phyloP scores from a whole-genome alignment of 2,797 vertebrate species.

The Labroides dimidiatus region DNA sequence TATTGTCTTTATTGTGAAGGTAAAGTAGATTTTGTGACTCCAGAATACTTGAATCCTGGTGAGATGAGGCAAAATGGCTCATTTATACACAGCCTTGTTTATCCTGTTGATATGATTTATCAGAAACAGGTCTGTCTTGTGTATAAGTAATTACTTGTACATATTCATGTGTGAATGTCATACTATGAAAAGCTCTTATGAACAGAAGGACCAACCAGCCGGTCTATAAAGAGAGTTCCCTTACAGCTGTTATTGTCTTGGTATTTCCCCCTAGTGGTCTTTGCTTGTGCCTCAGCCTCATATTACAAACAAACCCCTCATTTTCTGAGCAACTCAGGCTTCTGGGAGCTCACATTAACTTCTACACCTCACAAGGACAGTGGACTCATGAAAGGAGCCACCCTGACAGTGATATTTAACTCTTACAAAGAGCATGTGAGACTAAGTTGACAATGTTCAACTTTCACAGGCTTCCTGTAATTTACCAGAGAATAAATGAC shows the following conservation, averaged over 20 bases:
- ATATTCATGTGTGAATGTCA: not conserved
- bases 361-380: not conserved
- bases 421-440: not conserved
- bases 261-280: not conserved
- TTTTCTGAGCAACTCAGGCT: not conserved
- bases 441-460: not conserved
- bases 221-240: not conserved
- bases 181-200: not conserved
- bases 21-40: too few species aligned
- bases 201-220: not conserved
- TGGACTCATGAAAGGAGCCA: conserved; percentile 1
- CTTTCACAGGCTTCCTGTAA: not conserved
- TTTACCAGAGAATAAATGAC: not conserved
- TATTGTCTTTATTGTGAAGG: too few species aligned
- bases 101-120: not conserved
- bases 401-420: not conserved
- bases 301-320: too few species aligned
- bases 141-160: not conserved
- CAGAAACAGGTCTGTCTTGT: too few species aligned
- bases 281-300: too few species aligned
- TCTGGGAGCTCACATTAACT: not conserved
- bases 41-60: too few species aligned
- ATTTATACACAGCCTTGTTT: not conserved
- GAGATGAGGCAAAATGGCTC: too few species aligned
- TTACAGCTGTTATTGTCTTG: too few species aligned